Conservation (phyloP, 2,888 invertebrate species). For the Cephus rjabovi region DNA sequence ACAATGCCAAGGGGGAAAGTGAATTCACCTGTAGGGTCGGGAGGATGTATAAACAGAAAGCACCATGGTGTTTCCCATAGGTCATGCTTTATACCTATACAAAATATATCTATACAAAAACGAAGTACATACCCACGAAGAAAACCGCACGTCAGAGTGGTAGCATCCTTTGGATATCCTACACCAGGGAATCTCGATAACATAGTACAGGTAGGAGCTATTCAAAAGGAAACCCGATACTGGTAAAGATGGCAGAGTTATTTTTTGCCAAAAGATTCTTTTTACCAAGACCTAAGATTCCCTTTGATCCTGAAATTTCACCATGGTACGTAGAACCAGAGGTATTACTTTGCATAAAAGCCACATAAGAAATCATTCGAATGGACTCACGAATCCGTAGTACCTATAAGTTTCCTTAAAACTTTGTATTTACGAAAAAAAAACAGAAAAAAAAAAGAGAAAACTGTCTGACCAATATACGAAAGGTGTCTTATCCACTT, state of each 20-base stretch:
- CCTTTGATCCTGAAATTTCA: not conserved
- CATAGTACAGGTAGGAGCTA: not conserved
- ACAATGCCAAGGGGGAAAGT: constrained; percentile 17
- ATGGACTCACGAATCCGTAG: not conserved
- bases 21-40: constrained; percentile 33
- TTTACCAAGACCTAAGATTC: not conserved
- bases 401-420: not conserved
- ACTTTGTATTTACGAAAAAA: not conserved
- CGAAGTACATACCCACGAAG: not conserved
- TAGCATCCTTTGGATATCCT: not conserved
- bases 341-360: not conserved
- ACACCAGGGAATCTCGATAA: not conserved
- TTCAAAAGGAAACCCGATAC: not conserved
- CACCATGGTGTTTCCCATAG: not conserved
- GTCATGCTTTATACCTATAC: not conserved
- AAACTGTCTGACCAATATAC: not conserved
- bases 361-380: not conserved
- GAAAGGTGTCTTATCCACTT: not conserved
- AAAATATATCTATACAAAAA: not conserved
- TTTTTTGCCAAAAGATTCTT: not conserved
- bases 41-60: constrained; percentile 10
- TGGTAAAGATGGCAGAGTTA: not conserved
- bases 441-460: not conserved
- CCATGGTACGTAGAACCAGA: not conserved
- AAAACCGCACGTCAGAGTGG: not conserved